Evolutionary conservation across 1,140 invertebrate genomes (phyloP).

Genomic region (Lithobius niger): DNA sequence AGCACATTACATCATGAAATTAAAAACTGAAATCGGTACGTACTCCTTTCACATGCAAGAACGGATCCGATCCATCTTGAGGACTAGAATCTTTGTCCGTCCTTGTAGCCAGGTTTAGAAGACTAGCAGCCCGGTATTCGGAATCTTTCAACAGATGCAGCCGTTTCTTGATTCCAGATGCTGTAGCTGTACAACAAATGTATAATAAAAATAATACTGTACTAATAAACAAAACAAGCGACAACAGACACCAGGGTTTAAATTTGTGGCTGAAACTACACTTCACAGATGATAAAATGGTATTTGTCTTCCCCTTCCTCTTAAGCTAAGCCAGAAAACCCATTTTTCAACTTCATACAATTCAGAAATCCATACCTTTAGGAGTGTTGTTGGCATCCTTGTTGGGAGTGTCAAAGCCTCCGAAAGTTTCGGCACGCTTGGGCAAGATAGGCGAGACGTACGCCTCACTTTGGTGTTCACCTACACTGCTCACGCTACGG

Average conservation of each 20-base stretch:
- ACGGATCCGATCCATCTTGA: background rate
- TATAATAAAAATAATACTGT: background rate
- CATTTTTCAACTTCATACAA: too few species aligned
- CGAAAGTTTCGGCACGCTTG: constrained; percentile 84
- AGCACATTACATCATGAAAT: too few species aligned
- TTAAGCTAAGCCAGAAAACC: too few species aligned
- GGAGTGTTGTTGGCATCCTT: constrained; percentile 17
- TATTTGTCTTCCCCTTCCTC: constrained; percentile 12
- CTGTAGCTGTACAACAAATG: too few species aligned
- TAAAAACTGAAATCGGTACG: too few species aligned
- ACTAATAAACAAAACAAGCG: background rate
- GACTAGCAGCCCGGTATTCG: background rate
- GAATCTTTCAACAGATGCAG: constrained; percentile 1
- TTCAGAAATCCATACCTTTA: constrained; percentile 15
- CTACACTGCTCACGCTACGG: constrained; percentile 78
- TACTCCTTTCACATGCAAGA: background rate
- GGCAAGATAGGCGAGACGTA: constrained; percentile 71
- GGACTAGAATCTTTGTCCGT: constrained; percentile 2
- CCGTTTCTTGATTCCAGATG: background rate
- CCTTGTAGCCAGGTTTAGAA: background rate
- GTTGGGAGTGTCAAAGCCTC: constrained; percentile 60
- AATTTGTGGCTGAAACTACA: too few species aligned
- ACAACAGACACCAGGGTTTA: too few species aligned
- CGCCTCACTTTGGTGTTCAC: constrained; percentile 69
- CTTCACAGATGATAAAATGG: too few species aligned